Evolutionary conservation across 2,797 vertebrate species (phyloP).

Genomic region (Adrianichthys oophorus): DNA sequence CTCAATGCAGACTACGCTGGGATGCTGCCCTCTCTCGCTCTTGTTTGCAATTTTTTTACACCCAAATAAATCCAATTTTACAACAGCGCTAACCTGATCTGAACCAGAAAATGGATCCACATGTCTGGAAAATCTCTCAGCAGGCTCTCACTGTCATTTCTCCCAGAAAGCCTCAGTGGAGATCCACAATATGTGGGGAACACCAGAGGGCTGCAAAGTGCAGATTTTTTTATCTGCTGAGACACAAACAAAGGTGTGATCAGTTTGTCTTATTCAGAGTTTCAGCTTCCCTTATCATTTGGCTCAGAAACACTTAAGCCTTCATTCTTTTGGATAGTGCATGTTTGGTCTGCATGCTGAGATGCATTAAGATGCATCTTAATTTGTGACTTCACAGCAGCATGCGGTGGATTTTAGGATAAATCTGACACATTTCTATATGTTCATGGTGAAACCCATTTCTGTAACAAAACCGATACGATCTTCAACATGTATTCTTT

Average conservation of each 20-base stretch:
- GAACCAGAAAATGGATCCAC: constrained; percentile 72
- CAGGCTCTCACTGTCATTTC: constrained; percentile 52
- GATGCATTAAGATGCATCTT: no score
- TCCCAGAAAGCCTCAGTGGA: constrained; percentile 33
- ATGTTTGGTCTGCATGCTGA: no score
- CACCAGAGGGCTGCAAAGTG: constrained; percentile 26
- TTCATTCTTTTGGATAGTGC: neutral
- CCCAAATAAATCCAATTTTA: constrained; percentile 72
- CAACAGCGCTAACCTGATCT: constrained; percentile 66
- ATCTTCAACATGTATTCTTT: no score
- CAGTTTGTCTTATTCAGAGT: neutral
- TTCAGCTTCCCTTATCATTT: neutral
- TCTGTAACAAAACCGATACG: no score
- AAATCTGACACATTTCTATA: no score
- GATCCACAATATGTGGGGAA: constrained; percentile 24
- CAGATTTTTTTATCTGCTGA: constrained; percentile 7
- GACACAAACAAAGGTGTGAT: neutral
- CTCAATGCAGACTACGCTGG: constrained; percentile 38
- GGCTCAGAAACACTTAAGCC: neutral
- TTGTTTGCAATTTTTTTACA: constrained; percentile 65
- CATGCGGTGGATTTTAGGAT: no score
- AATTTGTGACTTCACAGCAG: no score
- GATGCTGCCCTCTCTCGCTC: constrained; percentile 49
- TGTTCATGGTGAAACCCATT: no score
- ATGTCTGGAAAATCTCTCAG: constrained; percentile 65